Conservation (phyloP, 1,140 invertebrate genomes). For the Papilio machaon region DNA sequence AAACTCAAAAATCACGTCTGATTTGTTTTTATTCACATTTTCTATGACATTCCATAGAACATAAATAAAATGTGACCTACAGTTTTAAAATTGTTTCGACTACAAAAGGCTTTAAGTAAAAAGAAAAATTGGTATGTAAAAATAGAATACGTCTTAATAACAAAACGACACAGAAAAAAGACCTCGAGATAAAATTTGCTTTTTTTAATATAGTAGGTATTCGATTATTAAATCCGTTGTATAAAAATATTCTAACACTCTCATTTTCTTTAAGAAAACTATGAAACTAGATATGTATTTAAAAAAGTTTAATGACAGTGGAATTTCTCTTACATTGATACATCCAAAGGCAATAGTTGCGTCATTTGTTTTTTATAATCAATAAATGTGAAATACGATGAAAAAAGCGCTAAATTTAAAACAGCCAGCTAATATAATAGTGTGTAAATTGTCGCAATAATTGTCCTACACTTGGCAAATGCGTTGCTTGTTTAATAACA, state of each 20-base stretch:
- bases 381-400: not conserved
- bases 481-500: not conserved
- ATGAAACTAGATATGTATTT: not conserved
- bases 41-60: not conserved
- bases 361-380: not conserved
- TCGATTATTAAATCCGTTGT: too few relatives aligned
- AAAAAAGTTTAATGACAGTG: not conserved
- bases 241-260: not conserved
- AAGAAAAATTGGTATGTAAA: not conserved
- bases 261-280: not conserved
- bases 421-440: not conserved
- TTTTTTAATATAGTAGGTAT: too few relatives aligned
- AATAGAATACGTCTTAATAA: too few relatives aligned
- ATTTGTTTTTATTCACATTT: not conserved
- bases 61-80: not conserved
- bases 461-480: constrained; percentile 14
- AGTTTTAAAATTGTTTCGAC: not conserved
- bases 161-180: too few relatives aligned
- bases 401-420: not conserved
- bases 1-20: not conserved
- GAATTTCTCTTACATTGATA: not conserved
- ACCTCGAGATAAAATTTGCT: too few relatives aligned
- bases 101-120: not conserved
- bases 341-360: too few relatives aligned
- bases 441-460: not conserved